Conservation (phyloP, 2,113 vertebrate species). For the Lontra canadensis region DNA sequence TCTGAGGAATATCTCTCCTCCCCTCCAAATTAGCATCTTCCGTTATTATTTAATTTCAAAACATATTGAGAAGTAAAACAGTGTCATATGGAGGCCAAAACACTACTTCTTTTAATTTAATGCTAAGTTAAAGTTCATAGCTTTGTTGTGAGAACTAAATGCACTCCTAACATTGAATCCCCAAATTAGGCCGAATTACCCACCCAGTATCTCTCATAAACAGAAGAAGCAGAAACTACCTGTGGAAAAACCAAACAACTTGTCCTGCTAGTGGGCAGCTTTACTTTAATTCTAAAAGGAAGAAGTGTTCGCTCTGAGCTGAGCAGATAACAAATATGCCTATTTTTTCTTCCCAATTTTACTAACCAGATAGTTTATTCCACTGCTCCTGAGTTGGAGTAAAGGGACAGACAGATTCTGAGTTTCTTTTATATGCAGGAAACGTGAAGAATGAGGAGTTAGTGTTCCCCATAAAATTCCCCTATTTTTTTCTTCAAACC, state of each 20-base stretch:
- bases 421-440: background rate
- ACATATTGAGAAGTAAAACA: slow-evolving; percentile 1
- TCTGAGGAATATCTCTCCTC: background rate
- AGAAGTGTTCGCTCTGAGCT: background rate
- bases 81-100: background rate
- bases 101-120: background rate
- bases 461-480: background rate
- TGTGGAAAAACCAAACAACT: background rate
- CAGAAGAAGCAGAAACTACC: background rate
- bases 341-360: background rate
- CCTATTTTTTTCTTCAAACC: background rate
- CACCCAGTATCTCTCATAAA: background rate
- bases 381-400: background rate
- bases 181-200: background rate
- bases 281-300: background rate
- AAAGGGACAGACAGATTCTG: background rate
- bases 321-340: background rate
- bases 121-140: background rate
- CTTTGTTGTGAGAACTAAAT: background rate
- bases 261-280: background rate
- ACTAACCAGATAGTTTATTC: background rate
- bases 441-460: background rate
- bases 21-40: background rate
- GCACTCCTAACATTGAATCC: background rate
- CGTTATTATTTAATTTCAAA: background rate